phyloP scores from a whole-genome alignment of 1,140 invertebrate species.

The Antheraea pernyi region DNA sequence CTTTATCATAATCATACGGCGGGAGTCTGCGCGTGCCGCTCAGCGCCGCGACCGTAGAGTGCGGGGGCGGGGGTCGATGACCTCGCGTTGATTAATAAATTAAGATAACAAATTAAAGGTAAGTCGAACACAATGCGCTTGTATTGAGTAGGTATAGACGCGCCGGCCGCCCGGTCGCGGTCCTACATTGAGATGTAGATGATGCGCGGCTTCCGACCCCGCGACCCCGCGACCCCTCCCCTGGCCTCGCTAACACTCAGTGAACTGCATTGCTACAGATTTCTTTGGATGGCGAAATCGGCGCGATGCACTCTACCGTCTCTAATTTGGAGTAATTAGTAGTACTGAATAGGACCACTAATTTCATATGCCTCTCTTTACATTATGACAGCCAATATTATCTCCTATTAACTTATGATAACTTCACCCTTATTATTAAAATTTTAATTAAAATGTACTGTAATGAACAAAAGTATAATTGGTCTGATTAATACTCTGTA shows the following conservation, averaged over 20 bases:
- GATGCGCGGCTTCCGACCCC: too few relatives aligned
- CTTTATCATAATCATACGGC: background rate
- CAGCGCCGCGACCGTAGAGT: background rate
- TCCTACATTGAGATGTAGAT: background rate
- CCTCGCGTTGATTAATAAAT: conserved; percentile 46
- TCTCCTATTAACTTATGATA: too few relatives aligned
- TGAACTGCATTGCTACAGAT: background rate
- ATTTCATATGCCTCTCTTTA: too few relatives aligned
- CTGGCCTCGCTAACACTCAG: background rate
- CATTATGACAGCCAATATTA: too few relatives aligned
- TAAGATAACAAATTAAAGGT: conserved; percentile 53
- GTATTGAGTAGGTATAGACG: conserved; percentile 26
- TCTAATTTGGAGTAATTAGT: too few relatives aligned
- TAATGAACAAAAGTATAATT: too few relatives aligned
- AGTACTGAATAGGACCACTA: too few relatives aligned
- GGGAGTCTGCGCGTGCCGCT: background rate
- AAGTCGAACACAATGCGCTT: conserved; percentile 29
- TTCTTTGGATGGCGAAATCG: background rate
- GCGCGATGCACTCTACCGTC: too few relatives aligned
- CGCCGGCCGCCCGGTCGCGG: conserved; percentile 4
- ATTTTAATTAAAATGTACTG: too few relatives aligned
- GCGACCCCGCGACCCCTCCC: too few relatives aligned
- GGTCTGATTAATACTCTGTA: too few relatives aligned
- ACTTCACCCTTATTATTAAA: too few relatives aligned
- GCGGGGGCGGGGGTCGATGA: conserved; percentile 22